Conservation (phyloP, 2,888 invertebrate species). For the Platerodrilus igneus region DNA sequence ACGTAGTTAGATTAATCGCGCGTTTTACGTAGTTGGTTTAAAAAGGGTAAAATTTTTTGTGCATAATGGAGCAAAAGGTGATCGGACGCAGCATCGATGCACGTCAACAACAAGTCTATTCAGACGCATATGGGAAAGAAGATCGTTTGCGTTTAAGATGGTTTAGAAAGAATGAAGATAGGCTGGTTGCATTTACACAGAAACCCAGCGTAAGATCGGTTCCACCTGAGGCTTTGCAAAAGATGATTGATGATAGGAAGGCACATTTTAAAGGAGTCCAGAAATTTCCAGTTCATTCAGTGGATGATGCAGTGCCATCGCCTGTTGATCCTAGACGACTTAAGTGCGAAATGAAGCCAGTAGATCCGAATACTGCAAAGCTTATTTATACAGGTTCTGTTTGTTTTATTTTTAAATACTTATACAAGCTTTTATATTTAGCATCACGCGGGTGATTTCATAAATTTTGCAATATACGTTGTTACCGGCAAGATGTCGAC, state of each 20-base stretch:
- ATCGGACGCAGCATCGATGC: conserved; percentile 13
- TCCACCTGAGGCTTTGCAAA: conserved; percentile 34
- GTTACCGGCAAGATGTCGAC: too few species aligned
- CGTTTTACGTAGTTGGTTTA: too few species aligned
- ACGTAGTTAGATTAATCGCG: too few species aligned
- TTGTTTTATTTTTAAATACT: not conserved
- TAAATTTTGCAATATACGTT: too few species aligned
- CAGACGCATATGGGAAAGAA: conserved; percentile 39
- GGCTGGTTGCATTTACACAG: conserved; percentile 37
- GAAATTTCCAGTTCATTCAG: conserved; percentile 23
- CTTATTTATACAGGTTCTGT: conserved; percentile 48
- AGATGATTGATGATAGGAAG: conserved; percentile 31
- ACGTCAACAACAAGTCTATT: conserved; percentile 15
- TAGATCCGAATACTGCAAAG: conserved; percentile 48
- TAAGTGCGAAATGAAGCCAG: conserved; percentile 49
- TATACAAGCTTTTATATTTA: not conserved
- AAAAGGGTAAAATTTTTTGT: too few species aligned
- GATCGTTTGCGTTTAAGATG: conserved; percentile 41
- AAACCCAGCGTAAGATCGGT: conserved; percentile 33
- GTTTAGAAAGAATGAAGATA: conserved; percentile 42
- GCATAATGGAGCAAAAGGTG: conserved; percentile 6
- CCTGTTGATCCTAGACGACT: conserved; percentile 27
- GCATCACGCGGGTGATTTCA: too few species aligned
- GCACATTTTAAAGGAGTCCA: conserved; percentile 30
- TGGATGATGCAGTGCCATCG: conserved; percentile 25